These are phyloP conservation scores for Lepidocyrtinus sp. DNA, from an alignment of 2,888 invertebrate genomes.

Conservation along the genomic window DNA sequence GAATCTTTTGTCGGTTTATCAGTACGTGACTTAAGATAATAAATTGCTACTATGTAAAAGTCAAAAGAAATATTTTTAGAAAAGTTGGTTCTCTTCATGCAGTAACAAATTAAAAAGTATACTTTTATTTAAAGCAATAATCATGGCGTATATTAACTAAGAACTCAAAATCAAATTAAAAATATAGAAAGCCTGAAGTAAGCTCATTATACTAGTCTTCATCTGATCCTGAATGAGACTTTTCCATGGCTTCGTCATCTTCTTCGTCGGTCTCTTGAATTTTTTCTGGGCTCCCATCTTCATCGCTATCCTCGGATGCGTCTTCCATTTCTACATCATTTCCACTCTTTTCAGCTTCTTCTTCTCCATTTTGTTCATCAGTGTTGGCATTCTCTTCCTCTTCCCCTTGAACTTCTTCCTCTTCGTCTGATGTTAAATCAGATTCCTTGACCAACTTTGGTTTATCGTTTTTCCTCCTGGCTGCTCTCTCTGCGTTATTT, in stretches of 20 bases:
- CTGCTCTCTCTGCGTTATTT: slow-evolving; percentile 30
- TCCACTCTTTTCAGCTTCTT: slow-evolving; percentile 5
- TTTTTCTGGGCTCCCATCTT: neutral
- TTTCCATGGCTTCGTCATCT: slow-evolving; percentile 3
- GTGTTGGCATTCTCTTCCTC: neutral
- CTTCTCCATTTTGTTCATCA: slow-evolving; percentile 23
- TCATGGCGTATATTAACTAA: too few relatives aligned
- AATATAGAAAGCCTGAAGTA: too few relatives aligned
- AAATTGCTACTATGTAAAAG: too few relatives aligned
- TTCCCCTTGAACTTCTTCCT: slow-evolving; percentile 16
- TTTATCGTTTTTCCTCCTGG: slow-evolving; percentile 41
- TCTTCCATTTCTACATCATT: slow-evolving; percentile 17
- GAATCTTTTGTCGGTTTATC: neutral
- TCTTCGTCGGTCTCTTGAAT: neutral
- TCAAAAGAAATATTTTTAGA: neutral
- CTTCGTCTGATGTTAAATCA: slow-evolving; percentile 36
- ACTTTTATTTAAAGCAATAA: too few relatives aligned
- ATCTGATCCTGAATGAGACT: too few relatives aligned
- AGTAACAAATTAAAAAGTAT: too few relatives aligned
- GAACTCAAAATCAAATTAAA: too few relatives aligned
- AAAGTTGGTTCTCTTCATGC: neutral
- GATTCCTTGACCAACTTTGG: neutral
- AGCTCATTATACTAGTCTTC: too few relatives aligned
- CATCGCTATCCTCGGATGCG: neutral
- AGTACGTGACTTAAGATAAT: neutral